phyloP scores from a whole-genome alignment of 30 jellyfish, hydroid and myxozoan species.

The Hydra vulgaris region DNA sequence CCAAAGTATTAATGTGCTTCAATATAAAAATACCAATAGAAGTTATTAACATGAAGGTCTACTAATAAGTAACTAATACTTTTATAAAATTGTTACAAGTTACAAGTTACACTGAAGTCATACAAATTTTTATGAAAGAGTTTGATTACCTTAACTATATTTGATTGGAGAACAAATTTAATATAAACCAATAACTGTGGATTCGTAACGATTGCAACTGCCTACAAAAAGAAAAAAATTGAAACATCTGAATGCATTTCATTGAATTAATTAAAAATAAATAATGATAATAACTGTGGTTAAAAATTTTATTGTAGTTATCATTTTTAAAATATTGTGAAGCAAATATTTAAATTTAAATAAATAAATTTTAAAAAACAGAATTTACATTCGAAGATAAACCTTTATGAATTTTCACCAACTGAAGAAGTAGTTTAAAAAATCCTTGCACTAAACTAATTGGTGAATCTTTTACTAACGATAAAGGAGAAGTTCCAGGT shows the following conservation, averaged over 20 bases:
- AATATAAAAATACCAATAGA: no score
- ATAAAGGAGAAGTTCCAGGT: conserved; percentile 2
- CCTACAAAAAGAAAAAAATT: neutral
- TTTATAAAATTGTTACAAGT: no score
- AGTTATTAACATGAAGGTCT: no score
- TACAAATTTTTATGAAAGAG: no score
- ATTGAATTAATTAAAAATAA: no score
- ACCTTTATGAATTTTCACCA: conserved; percentile 10
- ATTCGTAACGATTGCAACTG: neutral
- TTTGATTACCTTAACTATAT: neutral
- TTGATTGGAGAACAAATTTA: neutral
- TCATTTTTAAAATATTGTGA: no score
- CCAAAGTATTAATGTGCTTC: neutral
- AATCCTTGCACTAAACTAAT: conserved; percentile 4
- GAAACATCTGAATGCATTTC: neutral
- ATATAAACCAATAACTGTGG: neutral
- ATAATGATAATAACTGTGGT: no score
- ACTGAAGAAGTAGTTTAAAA: neutral
- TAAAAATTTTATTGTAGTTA: no score
- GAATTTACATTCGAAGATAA: neutral
- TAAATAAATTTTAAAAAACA: neutral
- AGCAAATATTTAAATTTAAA: neutral
- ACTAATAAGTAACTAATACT: no score
- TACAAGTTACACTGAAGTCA: no score
- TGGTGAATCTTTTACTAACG: neutral